These are phyloP conservation scores for Mylabris phalerata DNA, from an alignment of 1,140 invertebrate species.

Conservation along the genomic window DNA sequence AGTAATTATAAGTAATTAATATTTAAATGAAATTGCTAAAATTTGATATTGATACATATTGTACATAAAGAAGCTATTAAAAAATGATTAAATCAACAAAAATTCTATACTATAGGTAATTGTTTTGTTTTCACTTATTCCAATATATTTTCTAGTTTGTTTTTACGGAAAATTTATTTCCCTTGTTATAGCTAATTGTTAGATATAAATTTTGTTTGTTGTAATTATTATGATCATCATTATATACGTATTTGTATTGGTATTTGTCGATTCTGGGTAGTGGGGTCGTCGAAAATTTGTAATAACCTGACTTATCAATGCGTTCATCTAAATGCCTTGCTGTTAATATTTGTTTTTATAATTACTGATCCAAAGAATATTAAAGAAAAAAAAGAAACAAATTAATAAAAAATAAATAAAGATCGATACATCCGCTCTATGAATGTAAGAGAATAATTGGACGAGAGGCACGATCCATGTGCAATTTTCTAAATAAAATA, in stretches of 20 bases:
- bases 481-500: constrained; percentile 31
- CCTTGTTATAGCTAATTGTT: constrained; percentile 10
- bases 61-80: constrained; percentile 29
- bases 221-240: neutral
- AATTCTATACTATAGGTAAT: constrained; percentile 20
- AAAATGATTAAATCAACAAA: constrained; percentile 10
- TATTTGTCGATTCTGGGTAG: constrained; percentile 17
- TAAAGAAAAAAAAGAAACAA: neutral
- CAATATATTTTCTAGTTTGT: neutral
- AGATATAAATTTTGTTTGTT: constrained; percentile 8
- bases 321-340: constrained; percentile 29
- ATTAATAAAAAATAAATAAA: too few relatives aligned
- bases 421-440: neutral
- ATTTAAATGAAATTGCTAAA: constrained; percentile 30
- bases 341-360: constrained; percentile 23
- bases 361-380: constrained; percentile 22
- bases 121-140: constrained; percentile 2
- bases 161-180: constrained; percentile 1
- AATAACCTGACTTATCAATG: constrained; percentile 10
- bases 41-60: constrained; percentile 35
- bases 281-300: too few relatives aligned
- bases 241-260: constrained; percentile 7
- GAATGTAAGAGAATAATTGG: constrained; percentile 20
- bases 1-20: constrained; percentile 25
- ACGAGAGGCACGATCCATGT: constrained; percentile 25